Evolutionary conservation across 2,888 invertebrate species (phyloP).

Genomic region (Linnaemya tessellans): DNA sequence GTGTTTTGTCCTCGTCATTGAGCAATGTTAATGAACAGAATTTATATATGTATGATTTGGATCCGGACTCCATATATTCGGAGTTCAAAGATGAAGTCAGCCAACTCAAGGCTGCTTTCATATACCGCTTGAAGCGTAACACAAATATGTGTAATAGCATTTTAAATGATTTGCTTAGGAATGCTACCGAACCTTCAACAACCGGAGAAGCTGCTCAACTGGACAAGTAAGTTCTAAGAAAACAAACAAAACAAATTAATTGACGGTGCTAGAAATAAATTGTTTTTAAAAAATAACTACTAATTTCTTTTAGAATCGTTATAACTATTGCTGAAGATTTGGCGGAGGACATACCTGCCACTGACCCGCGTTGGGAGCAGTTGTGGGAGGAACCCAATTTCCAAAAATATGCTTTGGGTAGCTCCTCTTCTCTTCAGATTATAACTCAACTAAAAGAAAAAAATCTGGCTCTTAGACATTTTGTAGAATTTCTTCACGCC

Average conservation of each 20-base stretch:
- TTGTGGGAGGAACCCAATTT: conserved; percentile 77
- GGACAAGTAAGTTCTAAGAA: conserved; percentile 79
- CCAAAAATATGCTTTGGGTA: conserved; percentile 85
- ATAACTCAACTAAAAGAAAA: conserved; percentile 94
- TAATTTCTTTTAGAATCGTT: conserved; percentile 85
- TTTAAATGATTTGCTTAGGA: conserved; percentile 83
- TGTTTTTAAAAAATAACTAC: background rate
- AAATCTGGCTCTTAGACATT: conserved; percentile 90
- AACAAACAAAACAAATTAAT: too few relatives aligned
- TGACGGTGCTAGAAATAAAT: background rate
- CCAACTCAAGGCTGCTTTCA: conserved; percentile 90
- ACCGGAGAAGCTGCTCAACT: conserved; percentile 78
- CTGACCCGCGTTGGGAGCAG: conserved; percentile 89
- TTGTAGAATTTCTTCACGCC: conserved; percentile 89
- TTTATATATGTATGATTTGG: conserved; percentile 87
- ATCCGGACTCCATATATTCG: conserved; percentile 86
- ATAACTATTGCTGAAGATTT: conserved; percentile 89
- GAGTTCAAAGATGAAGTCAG: conserved; percentile 85
- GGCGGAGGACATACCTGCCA: conserved; percentile 93
- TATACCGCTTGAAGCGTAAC: conserved; percentile 88
- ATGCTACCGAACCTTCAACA: conserved; percentile 75
- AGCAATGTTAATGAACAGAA: conserved; percentile 84
- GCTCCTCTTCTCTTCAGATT: conserved; percentile 92
- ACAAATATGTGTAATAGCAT: conserved; percentile 83
- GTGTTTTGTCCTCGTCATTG: conserved; percentile 76